Evolutionary conservation across 1,140 invertebrate species (phyloP).

Genomic region (Anoplophora glabripennis): DNA sequence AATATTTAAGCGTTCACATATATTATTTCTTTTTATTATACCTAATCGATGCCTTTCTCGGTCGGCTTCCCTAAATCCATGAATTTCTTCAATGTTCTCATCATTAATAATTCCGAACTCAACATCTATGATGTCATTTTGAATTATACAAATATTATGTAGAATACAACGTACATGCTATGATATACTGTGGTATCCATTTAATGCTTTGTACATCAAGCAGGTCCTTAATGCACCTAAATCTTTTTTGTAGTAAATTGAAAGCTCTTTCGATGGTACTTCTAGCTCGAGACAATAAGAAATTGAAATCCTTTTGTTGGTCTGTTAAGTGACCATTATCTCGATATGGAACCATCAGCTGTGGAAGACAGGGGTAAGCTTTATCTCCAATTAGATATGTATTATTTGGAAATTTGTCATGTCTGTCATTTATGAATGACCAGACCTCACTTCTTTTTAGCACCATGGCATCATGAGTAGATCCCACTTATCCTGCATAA

Average conservation of each 20-base stretch:
- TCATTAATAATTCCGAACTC: not conserved
- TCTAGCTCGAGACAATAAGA: not conserved
- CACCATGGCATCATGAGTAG: not conserved
- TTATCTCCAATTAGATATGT: constrained; percentile 4
- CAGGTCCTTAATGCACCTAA: not conserved
- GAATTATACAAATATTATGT: not conserved
- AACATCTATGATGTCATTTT: not conserved
- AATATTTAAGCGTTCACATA: not conserved
- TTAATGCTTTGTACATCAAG: too few species aligned
- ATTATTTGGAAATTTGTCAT: constrained; percentile 3
- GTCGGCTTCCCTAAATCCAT: not conserved
- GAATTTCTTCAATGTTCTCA: too few species aligned
- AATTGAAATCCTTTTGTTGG: constrained; percentile 9
- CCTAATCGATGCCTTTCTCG: not conserved
- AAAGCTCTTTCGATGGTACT: not conserved
- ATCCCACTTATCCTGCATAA: not conserved
- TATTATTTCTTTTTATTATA: not conserved
- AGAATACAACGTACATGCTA: not conserved
- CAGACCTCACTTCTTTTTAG: constrained; percentile 4
- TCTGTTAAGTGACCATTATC: constrained; percentile 9
- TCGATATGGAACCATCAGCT: constrained; percentile 1
- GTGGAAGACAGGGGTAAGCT: not conserved
- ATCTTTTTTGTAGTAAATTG: not conserved
- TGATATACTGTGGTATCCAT: not conserved
- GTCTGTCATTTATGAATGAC: not conserved